A percentile compares a stretch with the other conserved stretches of the same genome.
These are phyloP conservation scores for Muschampia staudingeri DNA, from an alignment of 2,888 invertebrate genomes.

Conservation along the genomic window DNA sequence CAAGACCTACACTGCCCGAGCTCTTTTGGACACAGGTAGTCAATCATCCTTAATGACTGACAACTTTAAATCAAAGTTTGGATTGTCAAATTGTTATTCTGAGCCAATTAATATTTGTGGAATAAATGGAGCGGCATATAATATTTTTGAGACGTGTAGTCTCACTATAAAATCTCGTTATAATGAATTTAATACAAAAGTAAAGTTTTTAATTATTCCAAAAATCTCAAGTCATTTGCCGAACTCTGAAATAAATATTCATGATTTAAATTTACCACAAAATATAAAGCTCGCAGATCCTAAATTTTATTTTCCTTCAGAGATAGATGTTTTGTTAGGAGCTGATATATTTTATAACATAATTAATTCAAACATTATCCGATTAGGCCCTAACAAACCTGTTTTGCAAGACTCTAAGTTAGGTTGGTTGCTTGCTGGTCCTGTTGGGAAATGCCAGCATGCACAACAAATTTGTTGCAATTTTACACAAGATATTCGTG, in stretches of 20 bases:
- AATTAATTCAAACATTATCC: background rate
- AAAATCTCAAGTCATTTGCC: background rate
- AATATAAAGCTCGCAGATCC: slow-evolving; percentile 30
- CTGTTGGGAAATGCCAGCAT: background rate
- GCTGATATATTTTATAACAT: slow-evolving; percentile 1
- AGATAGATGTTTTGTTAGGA: slow-evolving; percentile 22
- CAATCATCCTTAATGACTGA: slow-evolving; percentile 30
- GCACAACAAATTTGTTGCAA: background rate
- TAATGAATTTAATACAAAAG: background rate
- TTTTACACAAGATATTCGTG: background rate
- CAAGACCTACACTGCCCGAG: slow-evolving; percentile 22
- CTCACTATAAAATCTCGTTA: background rate
- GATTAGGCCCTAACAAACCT: background rate
- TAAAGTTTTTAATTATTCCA: background rate
- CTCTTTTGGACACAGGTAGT: slow-evolving; percentile 17
- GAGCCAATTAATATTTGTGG: slow-evolving; percentile 25
- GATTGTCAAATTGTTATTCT: slow-evolving; percentile 1
- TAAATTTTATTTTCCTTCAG: slow-evolving; percentile 11
- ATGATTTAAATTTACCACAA: slow-evolving; percentile 17
- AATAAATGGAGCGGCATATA: slow-evolving; percentile 9
- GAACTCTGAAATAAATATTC: background rate
- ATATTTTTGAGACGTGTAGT: slow-evolving; percentile 9
- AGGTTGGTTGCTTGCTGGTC: background rate
- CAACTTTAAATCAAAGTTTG: slow-evolving; percentile 22
- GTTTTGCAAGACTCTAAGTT: background rate